Evolutionary conservation across 2,797 vertebrate species (phyloP), one percentile per base, ranked within the genome.

Genomic region (Pantherophis vulpinus): DNA sequence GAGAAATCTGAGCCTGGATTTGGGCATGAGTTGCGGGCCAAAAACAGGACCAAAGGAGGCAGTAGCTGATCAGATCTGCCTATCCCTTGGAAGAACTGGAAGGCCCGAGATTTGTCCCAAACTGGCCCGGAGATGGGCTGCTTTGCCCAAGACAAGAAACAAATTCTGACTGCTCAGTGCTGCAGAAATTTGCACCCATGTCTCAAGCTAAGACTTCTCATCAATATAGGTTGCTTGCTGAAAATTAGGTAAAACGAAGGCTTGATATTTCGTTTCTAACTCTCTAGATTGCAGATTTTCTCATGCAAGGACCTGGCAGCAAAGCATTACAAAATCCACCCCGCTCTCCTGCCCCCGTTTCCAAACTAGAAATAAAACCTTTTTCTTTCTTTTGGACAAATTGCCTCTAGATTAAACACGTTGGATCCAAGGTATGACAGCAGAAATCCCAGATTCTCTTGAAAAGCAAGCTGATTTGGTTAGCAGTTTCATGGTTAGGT

Each of bases 1-100:
- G 96, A 96, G 98, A 98, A 98, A 98, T 97, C 92, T 96, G 98
- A 98, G 92, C 96, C 97, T 92, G 88, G 92, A 47, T 37, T 87
- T 92, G 32, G 55, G 60, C 54, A 87, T 87, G 83, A 74, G 74
- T 56, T 56, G 59, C 16, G 0, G 63, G 91, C 63, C 89, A 88
- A 87, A 90, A 11, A 83, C 10, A 25, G 47, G 29, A n/a, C 86
- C 58, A 12, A 51, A 93, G 16, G 47, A 91, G 87, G 89, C 87
- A 29, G 70, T 47, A 83, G 23, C 2, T 18, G 32, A 90, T 20
- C n/a, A 60, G 56, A 66, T 61, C 55, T 13, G 16, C 5, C 8
- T 18, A 59, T 27, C 20, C 42, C 70, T n/a, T 9, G 58, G 51
- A 70, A 83, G 87, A 83, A 23, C n/a, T 42, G 42, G 37, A 86